phyloP scores from a whole-genome alignment of 2,113 vertebrate species.

The Sitta europaea region DNA sequence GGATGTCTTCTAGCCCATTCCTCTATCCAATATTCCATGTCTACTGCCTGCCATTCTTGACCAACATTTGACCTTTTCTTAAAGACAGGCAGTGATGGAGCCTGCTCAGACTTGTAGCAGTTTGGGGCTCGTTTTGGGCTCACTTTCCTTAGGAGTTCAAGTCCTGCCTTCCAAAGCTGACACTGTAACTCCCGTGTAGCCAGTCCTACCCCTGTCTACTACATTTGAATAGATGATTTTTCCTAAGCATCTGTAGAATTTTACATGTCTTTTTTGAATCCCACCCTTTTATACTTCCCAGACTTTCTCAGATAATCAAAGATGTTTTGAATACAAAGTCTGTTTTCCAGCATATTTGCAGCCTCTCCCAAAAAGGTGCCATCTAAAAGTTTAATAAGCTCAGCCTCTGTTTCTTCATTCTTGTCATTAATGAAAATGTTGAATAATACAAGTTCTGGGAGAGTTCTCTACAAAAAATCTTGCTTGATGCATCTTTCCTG shows the following conservation, averaged over 20 bases:
- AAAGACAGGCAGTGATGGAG: background rate
- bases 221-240: conserved; percentile 14
- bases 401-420: background rate
- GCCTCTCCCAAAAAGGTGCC: conserved; percentile 7
- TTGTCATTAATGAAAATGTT: background rate
- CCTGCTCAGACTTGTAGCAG: background rate
- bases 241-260: background rate
- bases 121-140: background rate
- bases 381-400: conserved; percentile 4
- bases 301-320: background rate
- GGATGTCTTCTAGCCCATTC: background rate
- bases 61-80: background rate
- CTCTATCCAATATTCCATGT: rapidly evolving
- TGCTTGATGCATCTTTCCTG: background rate
- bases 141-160: background rate
- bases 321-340: conserved; percentile 6
- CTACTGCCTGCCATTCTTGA: background rate
- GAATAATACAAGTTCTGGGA: conserved; percentile 4
- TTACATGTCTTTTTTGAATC: conserved; percentile 11
- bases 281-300: background rate
- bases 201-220: background rate
- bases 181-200: background rate
- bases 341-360: background rate
- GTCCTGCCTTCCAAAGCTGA: background rate
- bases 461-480: background rate